These are phyloP conservation scores for Minunthozetes semirufus DNA, from an alignment of 2,888 invertebrate species.

Conservation along the genomic window DNA sequence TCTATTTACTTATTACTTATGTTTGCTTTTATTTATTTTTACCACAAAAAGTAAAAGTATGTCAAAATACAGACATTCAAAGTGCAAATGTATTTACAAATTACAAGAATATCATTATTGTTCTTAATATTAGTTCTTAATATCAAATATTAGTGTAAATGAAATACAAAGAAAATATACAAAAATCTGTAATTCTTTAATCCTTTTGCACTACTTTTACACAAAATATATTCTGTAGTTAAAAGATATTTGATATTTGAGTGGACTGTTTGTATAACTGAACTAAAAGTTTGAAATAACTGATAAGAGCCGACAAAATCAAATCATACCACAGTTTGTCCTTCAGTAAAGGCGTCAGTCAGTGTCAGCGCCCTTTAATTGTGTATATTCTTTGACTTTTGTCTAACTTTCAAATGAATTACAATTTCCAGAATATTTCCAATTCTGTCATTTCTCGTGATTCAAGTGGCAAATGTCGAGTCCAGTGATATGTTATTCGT, in stretches of 20 bases:
- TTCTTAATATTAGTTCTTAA: too few relatives aligned
- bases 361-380: conserved; percentile 1
- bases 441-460: not conserved
- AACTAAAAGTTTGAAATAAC: not conserved
- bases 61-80: not conserved
- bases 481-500: not conserved
- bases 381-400: not conserved
- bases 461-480: not conserved
- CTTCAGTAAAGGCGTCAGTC: not conserved
- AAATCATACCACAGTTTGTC: conserved; percentile 11
- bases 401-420: not conserved
- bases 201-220: not conserved
- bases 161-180: too few relatives aligned
- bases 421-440: not conserved
- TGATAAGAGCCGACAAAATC: not conserved
- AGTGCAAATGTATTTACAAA: not conserved
- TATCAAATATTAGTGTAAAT: too few relatives aligned
- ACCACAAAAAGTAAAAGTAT: not conserved
- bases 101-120: not conserved
- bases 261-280: not conserved
- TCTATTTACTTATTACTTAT: not conserved
- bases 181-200: too few relatives aligned
- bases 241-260: not conserved
- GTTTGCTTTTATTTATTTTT: not conserved
- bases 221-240: not conserved